A percentile compares a stretch with the other conserved stretches of the same genome.
These are phyloP conservation scores for Podotricha telesiphe DNA, from an alignment of 2,888 invertebrate species.

Conservation along the genomic window DNA sequence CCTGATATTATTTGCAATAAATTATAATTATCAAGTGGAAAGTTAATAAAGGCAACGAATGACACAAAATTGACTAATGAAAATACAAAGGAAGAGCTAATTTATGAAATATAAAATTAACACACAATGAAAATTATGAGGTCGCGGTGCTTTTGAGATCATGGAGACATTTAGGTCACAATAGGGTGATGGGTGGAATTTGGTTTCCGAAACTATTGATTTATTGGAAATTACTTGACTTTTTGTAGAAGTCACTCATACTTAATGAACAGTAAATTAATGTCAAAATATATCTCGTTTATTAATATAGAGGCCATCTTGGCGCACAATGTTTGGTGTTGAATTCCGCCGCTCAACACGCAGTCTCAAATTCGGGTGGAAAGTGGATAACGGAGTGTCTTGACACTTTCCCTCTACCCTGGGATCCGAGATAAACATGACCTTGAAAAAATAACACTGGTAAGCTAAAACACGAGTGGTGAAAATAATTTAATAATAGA, in stretches of 20 bases:
- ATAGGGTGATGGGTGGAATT: constrained; percentile 23
- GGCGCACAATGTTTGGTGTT: no score
- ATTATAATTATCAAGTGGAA: background rate
- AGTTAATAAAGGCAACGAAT: background rate
- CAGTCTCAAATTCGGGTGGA: no score
- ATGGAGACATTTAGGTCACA: constrained; percentile 42
- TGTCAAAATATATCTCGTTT: background rate
- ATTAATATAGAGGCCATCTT: no score
- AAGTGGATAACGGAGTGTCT: no score
- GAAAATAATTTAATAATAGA: background rate
- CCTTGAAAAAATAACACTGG: no score
- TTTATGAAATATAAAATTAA: constrained; percentile 31
- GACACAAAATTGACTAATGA: constrained; percentile 9
- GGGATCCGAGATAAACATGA: no score
- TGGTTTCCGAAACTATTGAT: constrained; percentile 29
- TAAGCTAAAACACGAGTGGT: background rate
- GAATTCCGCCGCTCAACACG: no score
- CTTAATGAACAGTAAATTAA: background rate
- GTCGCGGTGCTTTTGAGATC: constrained; percentile 41
- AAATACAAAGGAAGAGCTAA: constrained; percentile 25
- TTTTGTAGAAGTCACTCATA: background rate
- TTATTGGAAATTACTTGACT: constrained; percentile 17
- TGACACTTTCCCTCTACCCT: no score
- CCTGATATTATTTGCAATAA: background rate
- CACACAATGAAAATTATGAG: constrained; percentile 36